These are phyloP conservation scores for Augochlora pura DNA, from an alignment of 1,140 invertebrate species.

Conservation along the genomic window DNA sequence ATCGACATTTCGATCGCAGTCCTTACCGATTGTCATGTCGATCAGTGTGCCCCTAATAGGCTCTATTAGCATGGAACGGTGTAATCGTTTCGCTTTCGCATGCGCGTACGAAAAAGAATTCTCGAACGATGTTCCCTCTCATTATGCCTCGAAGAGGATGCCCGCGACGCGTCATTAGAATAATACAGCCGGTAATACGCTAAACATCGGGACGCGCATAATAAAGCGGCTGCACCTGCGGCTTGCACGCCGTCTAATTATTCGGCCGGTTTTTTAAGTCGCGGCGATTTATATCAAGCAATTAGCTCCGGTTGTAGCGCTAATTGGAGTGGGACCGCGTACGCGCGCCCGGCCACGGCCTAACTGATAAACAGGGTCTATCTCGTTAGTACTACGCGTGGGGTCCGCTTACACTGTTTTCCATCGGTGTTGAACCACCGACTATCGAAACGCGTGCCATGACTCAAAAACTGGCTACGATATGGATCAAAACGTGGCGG, in stretches of 20 bases:
- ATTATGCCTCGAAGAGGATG: constrained; percentile 26
- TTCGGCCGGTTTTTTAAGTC: constrained; percentile 59
- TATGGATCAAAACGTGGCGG: no score
- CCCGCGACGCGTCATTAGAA: constrained; percentile 41
- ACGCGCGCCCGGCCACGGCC: constrained; percentile 19
- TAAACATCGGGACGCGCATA: constrained; percentile 54
- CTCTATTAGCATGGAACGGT: constrained; percentile 48
- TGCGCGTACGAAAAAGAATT: constrained; percentile 14
- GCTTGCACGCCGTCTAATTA: constrained; percentile 54
- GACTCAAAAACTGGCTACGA: not conserved
- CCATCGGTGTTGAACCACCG: not conserved
- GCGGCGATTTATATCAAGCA: constrained; percentile 65
- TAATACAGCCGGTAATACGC: constrained; percentile 21
- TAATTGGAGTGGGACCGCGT: constrained; percentile 61
- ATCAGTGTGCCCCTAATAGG: constrained; percentile 39
- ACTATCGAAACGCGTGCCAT: constrained; percentile 9
- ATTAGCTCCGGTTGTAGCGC: constrained; percentile 59
- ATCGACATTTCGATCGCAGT: constrained; percentile 40
- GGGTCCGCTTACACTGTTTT: constrained; percentile 27
- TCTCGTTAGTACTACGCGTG: constrained; percentile 58
- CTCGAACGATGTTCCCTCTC: constrained; percentile 4
- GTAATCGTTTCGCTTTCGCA: constrained; percentile 38
- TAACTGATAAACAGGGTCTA: constrained; percentile 53
- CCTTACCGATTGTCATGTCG: constrained; percentile 10
- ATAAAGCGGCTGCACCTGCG: constrained; percentile 52